phyloP scores from a whole-genome alignment of 2,797 vertebrate genomes.

The Diceros bicornis region DNA sequence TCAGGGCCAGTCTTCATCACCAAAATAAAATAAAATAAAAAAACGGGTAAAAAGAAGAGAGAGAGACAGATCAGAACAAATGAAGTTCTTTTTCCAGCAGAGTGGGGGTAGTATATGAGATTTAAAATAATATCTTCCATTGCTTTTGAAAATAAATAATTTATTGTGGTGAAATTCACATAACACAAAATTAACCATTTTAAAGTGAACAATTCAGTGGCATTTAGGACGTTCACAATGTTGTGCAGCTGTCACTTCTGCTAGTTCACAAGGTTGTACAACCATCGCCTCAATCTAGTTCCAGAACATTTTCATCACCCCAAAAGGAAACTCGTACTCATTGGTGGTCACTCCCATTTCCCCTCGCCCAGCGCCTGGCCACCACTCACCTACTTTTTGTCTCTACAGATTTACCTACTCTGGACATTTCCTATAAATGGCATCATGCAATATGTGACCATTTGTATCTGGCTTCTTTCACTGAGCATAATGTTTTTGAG shows the following conservation, averaged over 20 bases:
- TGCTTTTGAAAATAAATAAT: background rate
- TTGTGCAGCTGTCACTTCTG: background rate
- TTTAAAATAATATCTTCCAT: background rate
- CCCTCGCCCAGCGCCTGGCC: background rate
- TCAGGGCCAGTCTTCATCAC: too few relatives aligned
- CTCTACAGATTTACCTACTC: background rate
- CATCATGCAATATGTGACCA: background rate
- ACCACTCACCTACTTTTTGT: background rate
- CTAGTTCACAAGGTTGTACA: background rate
- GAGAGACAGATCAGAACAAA: background rate
- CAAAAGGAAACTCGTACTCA: background rate
- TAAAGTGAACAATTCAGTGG: background rate
- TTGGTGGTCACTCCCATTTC: background rate
- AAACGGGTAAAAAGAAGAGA: background rate
- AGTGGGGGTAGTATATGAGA: background rate
- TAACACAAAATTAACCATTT: background rate
- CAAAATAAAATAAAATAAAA: too few relatives aligned
- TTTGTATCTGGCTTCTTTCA: background rate
- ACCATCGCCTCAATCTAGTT: background rate
- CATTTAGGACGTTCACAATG: background rate
- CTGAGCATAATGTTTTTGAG: background rate
- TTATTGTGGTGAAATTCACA: background rate
- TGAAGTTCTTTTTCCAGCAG: background rate
- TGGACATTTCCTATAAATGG: background rate
- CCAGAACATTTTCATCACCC: background rate